These are phyloP conservation scores for Lithodes maja DNA, from an alignment of 2,888 invertebrate species.

Conservation along the genomic window DNA sequence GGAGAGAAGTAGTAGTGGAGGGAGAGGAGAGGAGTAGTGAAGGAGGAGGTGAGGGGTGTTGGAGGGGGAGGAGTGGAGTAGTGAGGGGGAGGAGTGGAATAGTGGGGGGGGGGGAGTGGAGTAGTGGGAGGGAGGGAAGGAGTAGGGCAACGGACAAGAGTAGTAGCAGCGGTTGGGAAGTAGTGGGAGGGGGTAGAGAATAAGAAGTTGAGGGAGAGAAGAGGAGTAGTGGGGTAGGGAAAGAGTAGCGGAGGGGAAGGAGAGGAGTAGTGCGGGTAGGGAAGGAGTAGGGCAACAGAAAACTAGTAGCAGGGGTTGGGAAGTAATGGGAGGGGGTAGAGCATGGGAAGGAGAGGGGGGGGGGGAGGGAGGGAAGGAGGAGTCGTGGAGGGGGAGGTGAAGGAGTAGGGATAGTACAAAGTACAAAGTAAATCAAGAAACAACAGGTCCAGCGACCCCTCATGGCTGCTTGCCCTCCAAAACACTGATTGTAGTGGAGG, in stretches of 20 bases:
- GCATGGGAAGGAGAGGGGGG: neutral
- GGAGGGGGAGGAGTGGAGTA: neutral
- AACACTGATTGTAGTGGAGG: no score
- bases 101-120: neutral
- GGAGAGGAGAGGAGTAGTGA: neutral
- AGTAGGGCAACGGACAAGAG: neutral
- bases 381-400: neutral
- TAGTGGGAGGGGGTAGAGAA: neutral
- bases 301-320: neutral
- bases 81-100: neutral
- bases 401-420: no score
- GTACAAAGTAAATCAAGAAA: no score
- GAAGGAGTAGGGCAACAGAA: neutral
- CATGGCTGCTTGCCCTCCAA: no score
- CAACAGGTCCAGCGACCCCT: no score
- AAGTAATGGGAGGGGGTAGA: neutral
- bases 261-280: neutral
- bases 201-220: neutral
- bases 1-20: no score
- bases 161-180: neutral
- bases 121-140: neutral
- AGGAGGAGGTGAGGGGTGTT: neutral
- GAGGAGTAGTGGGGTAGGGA: neutral
- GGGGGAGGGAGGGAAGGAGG: neutral
- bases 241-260: neutral